Base-by-base conservation (phyloP, 1,140 invertebrate genomes). In the Papilio glaucus region DNA sequence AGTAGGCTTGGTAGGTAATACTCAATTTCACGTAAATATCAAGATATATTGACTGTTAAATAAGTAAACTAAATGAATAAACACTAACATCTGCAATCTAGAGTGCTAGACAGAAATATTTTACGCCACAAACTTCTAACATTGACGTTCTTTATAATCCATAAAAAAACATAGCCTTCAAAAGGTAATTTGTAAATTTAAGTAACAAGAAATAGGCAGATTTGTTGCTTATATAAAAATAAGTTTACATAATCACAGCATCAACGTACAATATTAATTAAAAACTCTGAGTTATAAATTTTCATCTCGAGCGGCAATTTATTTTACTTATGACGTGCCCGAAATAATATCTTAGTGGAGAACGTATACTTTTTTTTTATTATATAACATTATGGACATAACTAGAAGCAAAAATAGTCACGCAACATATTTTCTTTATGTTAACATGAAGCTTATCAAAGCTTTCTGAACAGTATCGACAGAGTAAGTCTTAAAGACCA, bases 191-290 rank as follows among this genome's bases (percentile, higher is more conserved):
- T 0, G 10, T 41, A 0, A 42, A 3, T 42, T 42, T 15, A 12
- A 42, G 15, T 49, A 49, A 49, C 42, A 49, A 18, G 4, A 6
- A 3, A 15, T 49, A 21, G 5, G 9, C 7, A 49, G n/a, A 10
- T 45, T 45, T 5, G 8, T 45, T 18, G 42, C 42, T 45, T n/a
- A n/a, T 15, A 21, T 2, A 9, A 49, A 49, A 49, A 9, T 9
- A 49, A 3, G 2, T 21, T 49, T 18, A 15, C 1, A 45, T 45
- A 21, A 49, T 49, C 45, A 38, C 15, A 37, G 8, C 5, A 18
- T n/a, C 33, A 38, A 13, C 33, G 13, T 39, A 33, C n/a, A 63
- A 63, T 63, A 38, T 63, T 63, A 63, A 63, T 63, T 38, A 38
- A 63, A 39, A 63, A 38, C 33, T 33, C 8, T 9, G n/a, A 13